Conservation (phyloP, 2,797 vertebrate species). For the Lagodon rhomboides region DNA sequence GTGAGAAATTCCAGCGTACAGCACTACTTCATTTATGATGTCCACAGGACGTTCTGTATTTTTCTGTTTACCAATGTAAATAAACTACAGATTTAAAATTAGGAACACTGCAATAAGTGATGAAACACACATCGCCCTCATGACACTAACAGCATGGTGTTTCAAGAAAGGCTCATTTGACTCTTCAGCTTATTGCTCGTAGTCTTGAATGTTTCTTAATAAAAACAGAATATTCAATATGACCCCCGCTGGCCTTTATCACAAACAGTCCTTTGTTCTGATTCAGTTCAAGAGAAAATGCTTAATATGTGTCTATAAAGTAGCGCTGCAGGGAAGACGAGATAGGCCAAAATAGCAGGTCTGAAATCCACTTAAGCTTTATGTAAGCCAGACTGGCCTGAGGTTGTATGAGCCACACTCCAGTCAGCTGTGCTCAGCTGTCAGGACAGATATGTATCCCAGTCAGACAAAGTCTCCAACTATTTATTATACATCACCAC, state of each 20-base stretch:
- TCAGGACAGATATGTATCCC: slow-evolving; percentile 53
- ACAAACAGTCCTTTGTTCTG: slow-evolving; percentile 38
- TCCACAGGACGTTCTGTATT: neutral
- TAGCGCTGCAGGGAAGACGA: slow-evolving; percentile 50
- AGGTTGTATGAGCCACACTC: slow-evolving; percentile 52
- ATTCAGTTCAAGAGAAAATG: slow-evolving; percentile 34
- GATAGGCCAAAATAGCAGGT: slow-evolving; percentile 76
- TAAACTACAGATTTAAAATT: neutral
- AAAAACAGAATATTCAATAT: slow-evolving; percentile 15
- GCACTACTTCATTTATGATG: neutral
- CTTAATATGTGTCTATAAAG: slow-evolving; percentile 36
- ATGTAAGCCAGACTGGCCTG: slow-evolving; percentile 74
- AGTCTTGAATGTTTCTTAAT: neutral
- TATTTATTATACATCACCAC: slow-evolving; percentile 25
- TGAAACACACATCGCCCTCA: neutral
- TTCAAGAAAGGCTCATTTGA: slow-evolving; percentile 19
- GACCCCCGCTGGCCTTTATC: slow-evolving; percentile 5
- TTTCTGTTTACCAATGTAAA: neutral
- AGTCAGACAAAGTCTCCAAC: slow-evolving; percentile 29
- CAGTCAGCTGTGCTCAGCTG: slow-evolving; percentile 70
- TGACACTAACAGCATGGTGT: neutral
- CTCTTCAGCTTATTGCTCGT: neutral
- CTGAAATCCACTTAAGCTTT: slow-evolving; percentile 82
- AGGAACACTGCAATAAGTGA: neutral
- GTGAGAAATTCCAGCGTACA: too few relatives aligned